Percentiles rank a stretch among this genome's conserved stretches.
Evolutionary conservation across 2,113 vertebrate genomes (phyloP).

Genomic region (Circaetus gallicus): DNA sequence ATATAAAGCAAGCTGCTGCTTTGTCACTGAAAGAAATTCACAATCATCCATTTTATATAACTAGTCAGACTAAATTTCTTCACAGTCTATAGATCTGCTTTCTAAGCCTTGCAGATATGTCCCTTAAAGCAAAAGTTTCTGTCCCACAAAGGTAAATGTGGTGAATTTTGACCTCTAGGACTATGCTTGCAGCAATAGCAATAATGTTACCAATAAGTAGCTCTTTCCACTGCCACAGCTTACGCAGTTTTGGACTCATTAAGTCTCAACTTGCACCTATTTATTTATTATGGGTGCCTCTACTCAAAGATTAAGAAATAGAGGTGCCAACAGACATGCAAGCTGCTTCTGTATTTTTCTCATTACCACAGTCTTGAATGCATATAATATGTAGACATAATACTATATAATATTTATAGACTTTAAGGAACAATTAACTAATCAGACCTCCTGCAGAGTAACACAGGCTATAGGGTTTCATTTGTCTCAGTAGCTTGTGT

Average conservation of each 20-base stretch:
- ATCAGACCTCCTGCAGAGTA: neutral
- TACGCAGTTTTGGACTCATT: neutral
- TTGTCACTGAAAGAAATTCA: neutral
- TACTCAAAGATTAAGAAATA: neutral
- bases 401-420: neutral
- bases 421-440: neutral
- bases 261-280: neutral
- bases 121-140: neutral
- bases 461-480: neutral
- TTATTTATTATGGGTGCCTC: neutral
- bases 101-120: neutral
- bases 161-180: neutral
- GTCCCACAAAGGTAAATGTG: neutral
- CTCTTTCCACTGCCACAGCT: neutral
- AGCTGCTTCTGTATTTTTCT: neutral
- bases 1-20: neutral
- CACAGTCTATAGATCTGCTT: neutral
- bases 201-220: neutral
- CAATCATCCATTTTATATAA: neutral
- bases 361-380: neutral
- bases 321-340: neutral
- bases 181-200: neutral
- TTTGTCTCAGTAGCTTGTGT: neutral
- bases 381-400: accelerated
- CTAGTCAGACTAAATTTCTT: neutral